Base-by-base conservation (phyloP, 1,140 invertebrate genomes). In the Drosophila virilis region DNA sequence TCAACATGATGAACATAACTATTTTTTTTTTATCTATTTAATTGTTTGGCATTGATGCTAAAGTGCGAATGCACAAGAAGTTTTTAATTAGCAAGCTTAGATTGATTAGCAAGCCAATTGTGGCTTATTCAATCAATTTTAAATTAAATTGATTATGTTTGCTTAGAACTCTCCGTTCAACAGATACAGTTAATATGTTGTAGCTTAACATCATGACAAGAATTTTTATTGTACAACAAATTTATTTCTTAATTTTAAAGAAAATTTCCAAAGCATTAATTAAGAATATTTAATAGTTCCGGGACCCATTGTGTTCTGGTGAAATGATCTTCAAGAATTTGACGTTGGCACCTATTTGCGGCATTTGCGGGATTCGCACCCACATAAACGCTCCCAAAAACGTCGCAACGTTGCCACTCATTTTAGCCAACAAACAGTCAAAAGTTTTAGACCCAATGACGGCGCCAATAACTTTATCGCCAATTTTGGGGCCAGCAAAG, bases 341-440 rank as follows among this genome's bases (percentile, higher is more conserved):
- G 67, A 62, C 48, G 67, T 54, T 62, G 59, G 40, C 50, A 55
- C 61, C 66, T 69, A 69, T 61, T 61, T 69, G 46, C 40, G 32
- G 2, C 17, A 10, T 17, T 51, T 62, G 51, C 6, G 42, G 13
- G 42, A 15, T 43, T 1, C 5, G 7, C n/a, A 43, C 12, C 12
- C 12, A 15, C 42, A 12, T 1, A 43, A n/a, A 12, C 42, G 13
- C 42, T 13, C n/a, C 12, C 42, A n/a, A 43, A 7, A 38, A n/a
- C 13, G 54, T 42, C 50, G 54, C 54, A 15, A 37, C 50, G 38
- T 52, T 12, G 22, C 57, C 66, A 64, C 61, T 43, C 69, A 71
- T 51, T 54, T 62, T 50, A 42, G 50, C 43, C 68, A 22, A 43
- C 51, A 52, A 69, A 69, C 58, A 66, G 69, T 42, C 32, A 51